phyloP scores from a whole-genome alignment of 37 sponge, comb jelly and placozoan species.

The Amphimedon queenslandica region DNA sequence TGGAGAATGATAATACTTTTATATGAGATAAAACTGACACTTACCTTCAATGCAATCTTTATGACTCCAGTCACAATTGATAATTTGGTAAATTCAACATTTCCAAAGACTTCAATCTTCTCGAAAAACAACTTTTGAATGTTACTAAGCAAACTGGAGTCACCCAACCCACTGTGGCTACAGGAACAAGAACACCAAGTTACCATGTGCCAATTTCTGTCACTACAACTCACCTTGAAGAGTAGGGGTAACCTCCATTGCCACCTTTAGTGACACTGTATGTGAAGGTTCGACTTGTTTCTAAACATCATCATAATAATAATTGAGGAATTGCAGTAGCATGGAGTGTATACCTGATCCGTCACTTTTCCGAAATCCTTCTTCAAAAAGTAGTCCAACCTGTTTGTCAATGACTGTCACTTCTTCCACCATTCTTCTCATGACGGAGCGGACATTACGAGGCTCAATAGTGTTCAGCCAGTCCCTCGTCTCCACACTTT shows the following conservation, averaged over 20 bases:
- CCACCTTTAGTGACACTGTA: constrained; percentile 34
- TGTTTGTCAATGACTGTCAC: constrained; percentile 90
- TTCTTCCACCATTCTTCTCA: constrained; percentile 96
- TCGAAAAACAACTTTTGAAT: constrained; percentile 95
- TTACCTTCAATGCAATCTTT: constrained; percentile 88
- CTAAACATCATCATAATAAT: constrained; percentile 13
- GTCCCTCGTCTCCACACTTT: constrained; percentile 96
- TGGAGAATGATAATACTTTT: too few species aligned
- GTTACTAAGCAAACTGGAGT: constrained; percentile 76
- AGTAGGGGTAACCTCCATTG: constrained; percentile 43
- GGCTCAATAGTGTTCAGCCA: constrained; percentile 96
- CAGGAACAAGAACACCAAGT: too few species aligned
- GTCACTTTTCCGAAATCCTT: constrained; percentile 77
- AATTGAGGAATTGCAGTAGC: neutral
- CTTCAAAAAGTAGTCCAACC: constrained; percentile 85
- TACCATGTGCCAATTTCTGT: too few species aligned
- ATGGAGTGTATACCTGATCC: constrained; percentile 87
- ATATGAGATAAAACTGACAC: too few species aligned
- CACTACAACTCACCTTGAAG: constrained; percentile 19
- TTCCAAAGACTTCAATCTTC: constrained; percentile 84
- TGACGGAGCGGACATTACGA: constrained; percentile 83
- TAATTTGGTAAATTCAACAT: constrained; percentile 86
- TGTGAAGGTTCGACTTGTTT: constrained; percentile 64
- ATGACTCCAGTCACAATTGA: constrained; percentile 95
- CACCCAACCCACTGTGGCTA: too few species aligned